Base-by-base conservation (phyloP, 2,113 vertebrate genomes). In the Lampris megalopsis region DNA sequence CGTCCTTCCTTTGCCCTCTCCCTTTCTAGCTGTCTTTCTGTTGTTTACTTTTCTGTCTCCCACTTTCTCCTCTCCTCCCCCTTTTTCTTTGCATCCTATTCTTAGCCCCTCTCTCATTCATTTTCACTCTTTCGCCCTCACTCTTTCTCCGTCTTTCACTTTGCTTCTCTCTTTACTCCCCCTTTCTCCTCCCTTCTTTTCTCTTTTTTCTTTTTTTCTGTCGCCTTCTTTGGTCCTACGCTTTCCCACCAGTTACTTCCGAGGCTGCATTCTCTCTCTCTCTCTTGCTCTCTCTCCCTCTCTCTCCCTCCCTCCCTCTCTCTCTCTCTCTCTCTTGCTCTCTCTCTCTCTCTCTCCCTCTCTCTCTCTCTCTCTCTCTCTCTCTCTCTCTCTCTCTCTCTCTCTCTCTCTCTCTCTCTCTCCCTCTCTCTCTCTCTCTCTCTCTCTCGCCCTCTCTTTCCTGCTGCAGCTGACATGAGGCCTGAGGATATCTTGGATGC, bases 401-500 rank as follows among this genome's bases (percentile, higher is more conserved):
- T 36, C 62, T 49, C 35, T 42, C 37, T 50, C 48, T 37, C 43
- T 53, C 11, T 58, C 5, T n/a, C 11, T 0, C 2, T 1, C 40
- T 6, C 7, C 4, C 13, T 8, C 58, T 1, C 35, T 45, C 8
- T 0, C 7, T 5, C 7, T 7, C 43, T 5, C 43, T 45, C 4
- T 5, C 43, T 5, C 43, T 24, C 24, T 24, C 24, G 24, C 38
- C 40, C 3, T 6, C 4, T 37, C 47, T 9, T 11, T 66, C 1
- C 0, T 9, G 66, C 68, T 60, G 80, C 88, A 85, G 86, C 86
- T 88, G 89, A 80, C 85, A 42, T 10, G 53, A 69, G 68, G 37
- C 80, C 57, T 80, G 79, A 42, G 73, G 65, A 91, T 91, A 65
- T 58, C 78, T 82, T n/a, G 53, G 35, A 88, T 88, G 75, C 81